Evolutionary conservation across 2,797 vertebrate species (phyloP).

Genomic region (Myiothlypis chrysogaster): DNA sequence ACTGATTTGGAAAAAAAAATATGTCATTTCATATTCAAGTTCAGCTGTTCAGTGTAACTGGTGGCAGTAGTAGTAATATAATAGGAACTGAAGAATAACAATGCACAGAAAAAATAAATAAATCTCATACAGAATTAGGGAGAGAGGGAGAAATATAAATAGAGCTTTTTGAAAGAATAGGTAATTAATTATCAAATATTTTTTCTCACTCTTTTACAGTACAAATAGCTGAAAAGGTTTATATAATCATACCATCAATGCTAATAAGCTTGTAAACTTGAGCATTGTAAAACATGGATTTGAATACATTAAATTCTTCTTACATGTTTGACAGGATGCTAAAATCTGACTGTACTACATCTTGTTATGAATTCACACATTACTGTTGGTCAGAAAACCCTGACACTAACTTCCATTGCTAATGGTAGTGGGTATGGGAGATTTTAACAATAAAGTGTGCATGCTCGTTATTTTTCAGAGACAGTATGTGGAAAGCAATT

Average conservation of each 20-base stretch:
- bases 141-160: not conserved
- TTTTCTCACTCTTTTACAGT: not conserved
- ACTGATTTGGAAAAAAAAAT: not conserved
- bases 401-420: not conserved
- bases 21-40: not conserved
- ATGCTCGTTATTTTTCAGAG: not conserved
- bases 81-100: not conserved
- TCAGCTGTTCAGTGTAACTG: not conserved
- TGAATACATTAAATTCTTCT: slow-evolving; percentile 59
- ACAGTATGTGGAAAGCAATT: not conserved
- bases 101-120: not conserved
- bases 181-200: not conserved
- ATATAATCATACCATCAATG: not conserved
- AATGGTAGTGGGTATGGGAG: not conserved
- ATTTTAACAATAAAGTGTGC: not conserved
- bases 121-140: not conserved
- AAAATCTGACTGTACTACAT: slow-evolving; percentile 10
- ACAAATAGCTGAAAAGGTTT: not conserved
- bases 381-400: not conserved
- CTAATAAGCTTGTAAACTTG: slow-evolving; percentile 82
- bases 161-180: not conserved
- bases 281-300: not conserved
- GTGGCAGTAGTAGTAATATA: not conserved
- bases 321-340: slow-evolving; percentile 56
- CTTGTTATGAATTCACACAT: slow-evolving; percentile 62